These are phyloP conservation scores for Mus spicilegus DNA, from an alignment of 2,113 vertebrate genomes.

Conservation along the genomic window DNA sequence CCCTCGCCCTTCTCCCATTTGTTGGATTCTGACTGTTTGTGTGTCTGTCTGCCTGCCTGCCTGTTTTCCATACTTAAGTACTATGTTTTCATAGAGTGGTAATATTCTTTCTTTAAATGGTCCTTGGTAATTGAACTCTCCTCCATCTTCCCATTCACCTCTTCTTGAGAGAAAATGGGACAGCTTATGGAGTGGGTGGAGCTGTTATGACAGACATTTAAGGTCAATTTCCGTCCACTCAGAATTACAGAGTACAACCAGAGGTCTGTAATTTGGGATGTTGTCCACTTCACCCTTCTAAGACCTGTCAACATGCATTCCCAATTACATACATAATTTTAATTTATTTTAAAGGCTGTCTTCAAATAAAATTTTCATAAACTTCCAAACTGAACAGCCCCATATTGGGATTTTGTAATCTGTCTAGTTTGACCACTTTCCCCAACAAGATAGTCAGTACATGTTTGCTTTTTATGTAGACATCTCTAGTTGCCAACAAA, in stretches of 20 bases:
- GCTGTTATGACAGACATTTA: not conserved
- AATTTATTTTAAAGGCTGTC: conserved; percentile 52
- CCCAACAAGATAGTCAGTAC: not conserved
- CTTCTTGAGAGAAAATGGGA: conserved; percentile 8
- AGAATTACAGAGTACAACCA: not conserved
- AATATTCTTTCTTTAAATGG: not conserved
- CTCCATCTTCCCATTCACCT: not conserved
- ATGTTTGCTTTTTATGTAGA: conserved; percentile 37
- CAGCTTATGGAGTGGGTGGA: not conserved
- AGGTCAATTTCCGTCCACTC: not conserved
- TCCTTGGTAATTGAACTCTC: not conserved
- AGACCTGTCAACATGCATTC: not conserved
- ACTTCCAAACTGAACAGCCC: conserved; percentile 51
- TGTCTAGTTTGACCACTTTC: not conserved
- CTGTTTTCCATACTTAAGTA: not conserved
- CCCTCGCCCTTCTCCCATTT: not conserved
- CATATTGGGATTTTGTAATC: conserved; percentile 12
- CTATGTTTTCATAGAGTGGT: not conserved
- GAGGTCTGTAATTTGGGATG: not conserved
- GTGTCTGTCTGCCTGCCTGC: not conserved
- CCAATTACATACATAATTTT: conserved; percentile 39
- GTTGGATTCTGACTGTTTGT: not conserved
- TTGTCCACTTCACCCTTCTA: not conserved
- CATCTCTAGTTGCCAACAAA: conserved; percentile 38
- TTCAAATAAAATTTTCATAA: conserved; percentile 47